Base-by-base conservation (phyloP, 1,140 invertebrate species). In the Pseudobourletiella spinata region DNA sequence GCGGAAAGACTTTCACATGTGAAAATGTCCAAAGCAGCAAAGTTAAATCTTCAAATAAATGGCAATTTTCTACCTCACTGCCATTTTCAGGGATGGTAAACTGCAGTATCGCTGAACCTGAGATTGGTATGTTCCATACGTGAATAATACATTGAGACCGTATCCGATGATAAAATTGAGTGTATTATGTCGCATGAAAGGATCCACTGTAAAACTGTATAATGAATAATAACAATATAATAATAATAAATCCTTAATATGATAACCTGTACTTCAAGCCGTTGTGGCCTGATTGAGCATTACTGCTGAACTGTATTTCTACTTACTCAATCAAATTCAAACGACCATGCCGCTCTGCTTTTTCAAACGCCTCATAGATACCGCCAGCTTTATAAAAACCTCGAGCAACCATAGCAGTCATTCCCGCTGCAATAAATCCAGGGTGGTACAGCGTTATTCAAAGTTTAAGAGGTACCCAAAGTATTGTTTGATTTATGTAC, bases 71-170 rank as follows among this genome's bases (percentile, higher is more conserved):
- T 58, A 66, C 63, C 55, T 62, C 6, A 59, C 14, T 2, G 63
- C 68, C 32, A 48, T 24, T 43, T 29, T 57, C 22, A 63, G 26
- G 15, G 61, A 61, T 15, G 61, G 61, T 0, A 71, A 54, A 30
- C 68, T 68, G 28, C 68, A 71, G 28, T 76, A 77, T 59, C 80
- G 63, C 64, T 81, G 80, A 4, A 81, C 75, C 69, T 79, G 76
- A 0, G 78, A 73, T 69, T 81, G 80, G 66, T 79, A 79, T 15
- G 76, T 75, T 2, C 77, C 78, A 70, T 76, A 80, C n/a, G 78
- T 72, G 28, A 74, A 72, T 1, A 79, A 69, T 73, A 76, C 76
- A 1, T 74, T 77, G 64, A 81, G 78, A 43, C 72, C 73, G 26
- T 74, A 76, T 3, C 79, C 79, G 61, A 81, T 68, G 1, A 73